Evolutionary conservation across 2,888 invertebrate genomes (phyloP), one percentile per base, ranked within the genome.

Genomic region (Sesamia inferens): DNA sequence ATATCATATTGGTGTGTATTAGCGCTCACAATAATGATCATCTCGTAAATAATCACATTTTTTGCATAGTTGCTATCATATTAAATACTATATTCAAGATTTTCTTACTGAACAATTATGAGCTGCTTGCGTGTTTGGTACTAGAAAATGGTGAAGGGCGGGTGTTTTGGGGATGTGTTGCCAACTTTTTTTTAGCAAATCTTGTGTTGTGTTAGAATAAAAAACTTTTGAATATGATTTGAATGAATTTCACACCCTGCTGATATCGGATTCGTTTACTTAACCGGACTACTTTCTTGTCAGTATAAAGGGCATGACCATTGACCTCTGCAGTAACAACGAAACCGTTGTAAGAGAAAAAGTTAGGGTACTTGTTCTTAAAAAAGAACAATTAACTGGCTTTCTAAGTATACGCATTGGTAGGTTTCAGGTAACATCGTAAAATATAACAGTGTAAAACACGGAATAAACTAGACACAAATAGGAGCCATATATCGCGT

Each of bases 401-500:
- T 84, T 82, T 76, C 76, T 74, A 63, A 74, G 63, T 8, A 24
- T 47, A 72, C 42, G 48, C 57, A 57, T 71, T 62, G 54, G 62
- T 74, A 76, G 31, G n/a, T 71, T 83, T 51, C 47, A 74, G 76
- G 78, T 66, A 75, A 31, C 13, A 67, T 76, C 51, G 63, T 71
- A 77, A 79, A 72, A 67, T 81, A 73, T 73, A 31, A 14, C 14
- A 14, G 47, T 47, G 47, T 47, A 47, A 78, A 78, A 76, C 67
- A 75, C 63, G 68, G 61, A 69, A 71, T 67, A 71, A 70, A 68
- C 24, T 70, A 54, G 68, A 62, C 85, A 79, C 75, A 79, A 83
- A 87, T 83, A 85, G 79, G 74, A 77, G 76, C 78, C 75, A 78
- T 84, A 84, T 82, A 78, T 75, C 68, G 71, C 58, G 76, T 68